These are phyloP conservation scores for Cirrhinus mrigala DNA, from an alignment of 2,797 vertebrate species.

Conservation along the genomic window DNA sequence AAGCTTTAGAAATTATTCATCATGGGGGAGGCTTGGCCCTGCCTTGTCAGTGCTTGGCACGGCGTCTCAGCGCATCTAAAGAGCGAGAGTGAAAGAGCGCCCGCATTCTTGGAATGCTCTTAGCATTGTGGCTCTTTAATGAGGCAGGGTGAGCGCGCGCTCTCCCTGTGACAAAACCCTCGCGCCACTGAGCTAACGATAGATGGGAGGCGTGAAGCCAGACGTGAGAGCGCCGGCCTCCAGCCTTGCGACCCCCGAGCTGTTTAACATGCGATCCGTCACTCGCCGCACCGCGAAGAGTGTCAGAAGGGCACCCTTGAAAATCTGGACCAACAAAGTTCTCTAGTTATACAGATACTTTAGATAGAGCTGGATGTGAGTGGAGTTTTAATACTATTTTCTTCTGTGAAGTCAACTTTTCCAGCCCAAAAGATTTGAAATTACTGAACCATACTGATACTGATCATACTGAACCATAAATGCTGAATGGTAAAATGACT, in stretches of 20 bases:
- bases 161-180: slow-evolving; percentile 43
- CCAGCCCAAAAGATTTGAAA: neutral
- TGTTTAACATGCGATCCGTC: slow-evolving; percentile 32
- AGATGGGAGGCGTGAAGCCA: slow-evolving; percentile 53
- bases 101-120: slow-evolving; percentile 72
- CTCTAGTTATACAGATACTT: neutral
- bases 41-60: slow-evolving; percentile 67
- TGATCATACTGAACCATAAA: neutral
- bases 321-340: neutral
- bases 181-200: slow-evolving; percentile 65
- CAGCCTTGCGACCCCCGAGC: slow-evolving; percentile 11
- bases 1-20: slow-evolving; percentile 31
- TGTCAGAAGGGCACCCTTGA: slow-evolving; percentile 3
- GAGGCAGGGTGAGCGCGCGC: slow-evolving; percentile 55
- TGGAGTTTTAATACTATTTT: neutral
- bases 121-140: slow-evolving; percentile 70
- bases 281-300: neutral
- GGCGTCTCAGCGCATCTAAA: slow-evolving; percentile 52
- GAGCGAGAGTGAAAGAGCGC: slow-evolving; percentile 60
- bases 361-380: neutral
- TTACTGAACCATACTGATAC: too few relatives aligned
- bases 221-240: slow-evolving; percentile 27
- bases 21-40: slow-evolving; percentile 56
- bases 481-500: neutral
- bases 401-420: neutral